Base-by-base conservation (phyloP, 2,888 invertebrate genomes). In the Plagodis dolabraria region DNA sequence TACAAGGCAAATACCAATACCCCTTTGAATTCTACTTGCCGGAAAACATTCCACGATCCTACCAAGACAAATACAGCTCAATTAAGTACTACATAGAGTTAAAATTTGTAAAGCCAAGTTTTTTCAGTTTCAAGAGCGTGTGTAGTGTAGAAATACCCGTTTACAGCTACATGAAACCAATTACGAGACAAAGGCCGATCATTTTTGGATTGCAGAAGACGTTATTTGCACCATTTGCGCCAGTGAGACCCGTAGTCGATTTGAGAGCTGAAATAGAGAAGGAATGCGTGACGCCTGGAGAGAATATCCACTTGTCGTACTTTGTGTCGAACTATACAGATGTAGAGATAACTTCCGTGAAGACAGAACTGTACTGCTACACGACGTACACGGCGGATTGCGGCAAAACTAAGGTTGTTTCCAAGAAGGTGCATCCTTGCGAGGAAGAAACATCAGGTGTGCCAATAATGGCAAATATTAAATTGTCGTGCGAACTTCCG, bases 1-100 rank as follows among this genome's bases (percentile, higher is more conserved):
- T 64, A 6, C 47, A 36, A 5, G 64, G 63, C 9, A 35, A 56
- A 2, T 67, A 69, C 49, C 62, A 65, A 43, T 45, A 63, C 47
- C 62, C 69, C 11, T 69, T 65, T 44, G 35, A 60, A 6, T 68
- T 69, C 36, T 57, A 53, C 7, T 49, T 68, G 10, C 71, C 71
- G 8, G 51, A 64, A 33, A 35, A 64, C 46, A 62, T 68, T 9
- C 68, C 66, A 5, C 52, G 68, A 7, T 60, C 68, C 6, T 66
- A 64, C 54, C 48, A 64, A 35, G 64, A 57, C 45, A 2, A 4
- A 0, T 52, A 10, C 2, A 60, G 67, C 43, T 56, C 54, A 0
- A 69, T 71, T 11, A 49, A 44, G 2, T 67, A 67, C 40, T 33
- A 12, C 5, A 12, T 67, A 10, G 44, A 52, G 44, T n/a, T 69